phyloP scores from a whole-genome alignment of 2,797 vertebrate species.

The Acanthis flammea region DNA sequence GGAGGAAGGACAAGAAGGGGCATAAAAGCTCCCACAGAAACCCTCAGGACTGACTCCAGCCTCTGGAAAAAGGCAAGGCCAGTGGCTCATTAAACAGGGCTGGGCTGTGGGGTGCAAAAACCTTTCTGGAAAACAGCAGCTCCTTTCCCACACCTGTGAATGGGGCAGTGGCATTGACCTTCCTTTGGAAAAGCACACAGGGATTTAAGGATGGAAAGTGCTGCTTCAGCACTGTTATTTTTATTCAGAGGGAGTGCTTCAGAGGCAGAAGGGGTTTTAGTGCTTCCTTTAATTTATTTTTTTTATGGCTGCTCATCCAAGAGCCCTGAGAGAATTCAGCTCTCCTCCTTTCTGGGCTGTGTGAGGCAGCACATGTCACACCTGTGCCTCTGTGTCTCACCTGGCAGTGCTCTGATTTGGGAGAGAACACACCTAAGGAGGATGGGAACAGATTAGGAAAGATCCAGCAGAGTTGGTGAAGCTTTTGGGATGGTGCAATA shows the following conservation, averaged over 20 bases:
- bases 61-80: not conserved
- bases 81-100: not conserved
- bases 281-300: not conserved
- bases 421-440: not conserved
- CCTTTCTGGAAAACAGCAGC: not conserved
- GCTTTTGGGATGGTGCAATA: not conserved
- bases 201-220: constrained; percentile 4
- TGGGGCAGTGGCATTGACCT: not conserved
- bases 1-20: not conserved
- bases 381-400: not conserved
- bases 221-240: constrained; percentile 36
- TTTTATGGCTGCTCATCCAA: not conserved
- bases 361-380: not conserved
- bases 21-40: not conserved
- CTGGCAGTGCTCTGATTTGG: not conserved
- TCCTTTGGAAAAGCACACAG: not conserved
- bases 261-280: not conserved
- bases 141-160: not conserved
- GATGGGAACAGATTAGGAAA: not conserved
- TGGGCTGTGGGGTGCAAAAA: not conserved
- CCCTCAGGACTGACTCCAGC: not conserved
- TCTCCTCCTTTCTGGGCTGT: not conserved
- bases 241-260: not conserved
- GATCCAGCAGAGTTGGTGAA: not conserved
- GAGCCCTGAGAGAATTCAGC: rapidly evolving